Conservation (phyloP, 2,888 invertebrate species). For the Melanchra persicariae region DNA sequence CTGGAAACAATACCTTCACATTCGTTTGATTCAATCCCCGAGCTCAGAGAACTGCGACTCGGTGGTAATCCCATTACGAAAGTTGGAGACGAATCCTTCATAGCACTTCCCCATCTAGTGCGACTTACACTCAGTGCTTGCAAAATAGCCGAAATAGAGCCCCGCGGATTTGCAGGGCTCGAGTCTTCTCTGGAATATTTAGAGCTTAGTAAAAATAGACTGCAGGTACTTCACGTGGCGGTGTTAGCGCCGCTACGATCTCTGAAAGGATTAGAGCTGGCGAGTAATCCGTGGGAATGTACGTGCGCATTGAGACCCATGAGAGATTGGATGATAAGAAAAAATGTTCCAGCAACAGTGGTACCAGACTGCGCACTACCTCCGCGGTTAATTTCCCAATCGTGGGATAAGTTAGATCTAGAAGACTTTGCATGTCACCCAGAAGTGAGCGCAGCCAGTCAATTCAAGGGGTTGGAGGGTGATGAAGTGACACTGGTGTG, state of each 20-base stretch:
- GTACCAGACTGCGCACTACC: slow-evolving; percentile 93
- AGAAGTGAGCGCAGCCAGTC: slow-evolving; percentile 91
- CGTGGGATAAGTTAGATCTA: slow-evolving; percentile 94
- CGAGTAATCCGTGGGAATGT: slow-evolving; percentile 96
- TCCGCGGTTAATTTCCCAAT: slow-evolving; percentile 91
- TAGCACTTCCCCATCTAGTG: slow-evolving; percentile 92
- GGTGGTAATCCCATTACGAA: slow-evolving; percentile 94
- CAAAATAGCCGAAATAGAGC: slow-evolving; percentile 92
- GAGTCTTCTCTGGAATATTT: slow-evolving; percentile 94
- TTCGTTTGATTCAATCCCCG: slow-evolving; percentile 93
- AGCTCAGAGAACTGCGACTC: slow-evolving; percentile 94
- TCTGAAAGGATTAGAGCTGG: slow-evolving; percentile 94
- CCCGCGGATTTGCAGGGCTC: slow-evolving; percentile 93
- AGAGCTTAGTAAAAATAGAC: slow-evolving; percentile 94
- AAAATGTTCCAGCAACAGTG: slow-evolving; percentile 93
- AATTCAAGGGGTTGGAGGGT: slow-evolving; percentile 93
- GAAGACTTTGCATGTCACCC: slow-evolving; percentile 96
- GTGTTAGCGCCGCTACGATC: slow-evolving; percentile 93
- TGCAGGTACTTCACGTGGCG: slow-evolving; percentile 92
- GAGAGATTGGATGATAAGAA: slow-evolving; percentile 94
- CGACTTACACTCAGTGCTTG: slow-evolving; percentile 94
- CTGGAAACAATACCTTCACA: slow-evolving; percentile 93
- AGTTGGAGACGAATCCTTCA: slow-evolving; percentile 93
- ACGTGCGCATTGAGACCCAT: slow-evolving; percentile 94
- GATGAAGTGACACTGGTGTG: slow-evolving; percentile 94